Conservation (phyloP, 2,113 vertebrate genomes). For the Pelecanoides urinatrix region DNA sequence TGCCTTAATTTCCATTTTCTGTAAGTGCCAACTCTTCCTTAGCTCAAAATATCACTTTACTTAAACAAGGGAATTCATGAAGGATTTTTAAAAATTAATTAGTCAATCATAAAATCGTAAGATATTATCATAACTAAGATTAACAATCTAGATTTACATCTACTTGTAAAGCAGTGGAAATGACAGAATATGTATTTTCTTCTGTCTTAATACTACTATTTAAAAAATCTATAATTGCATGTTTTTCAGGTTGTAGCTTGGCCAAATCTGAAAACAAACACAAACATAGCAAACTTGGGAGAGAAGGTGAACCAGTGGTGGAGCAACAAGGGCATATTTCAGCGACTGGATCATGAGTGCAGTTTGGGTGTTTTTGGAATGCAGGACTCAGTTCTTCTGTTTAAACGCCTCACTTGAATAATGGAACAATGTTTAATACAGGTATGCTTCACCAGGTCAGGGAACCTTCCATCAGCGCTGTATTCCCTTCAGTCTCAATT, state of each 20-base stretch:
- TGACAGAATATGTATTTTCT: background rate
- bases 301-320: background rate
- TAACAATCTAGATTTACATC: no score
- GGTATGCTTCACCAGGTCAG: background rate
- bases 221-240: background rate
- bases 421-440: background rate
- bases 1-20: background rate
- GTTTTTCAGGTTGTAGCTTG: background rate
- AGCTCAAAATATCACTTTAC: background rate
- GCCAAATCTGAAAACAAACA: background rate
- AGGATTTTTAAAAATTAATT: background rate
- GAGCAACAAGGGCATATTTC: background rate
- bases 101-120: background rate
- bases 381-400: background rate
- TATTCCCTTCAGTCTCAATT: background rate
- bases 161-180: background rate
- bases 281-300: background rate
- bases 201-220: background rate
- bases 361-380: background rate
- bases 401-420: background rate
- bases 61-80: background rate
- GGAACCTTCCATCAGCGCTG: background rate
- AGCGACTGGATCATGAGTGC: background rate
- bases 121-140: background rate
- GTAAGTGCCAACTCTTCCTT: background rate